These are phyloP conservation scores for Daboia siamensis DNA, from an alignment of 2,113 vertebrate species.

Conservation along the genomic window DNA sequence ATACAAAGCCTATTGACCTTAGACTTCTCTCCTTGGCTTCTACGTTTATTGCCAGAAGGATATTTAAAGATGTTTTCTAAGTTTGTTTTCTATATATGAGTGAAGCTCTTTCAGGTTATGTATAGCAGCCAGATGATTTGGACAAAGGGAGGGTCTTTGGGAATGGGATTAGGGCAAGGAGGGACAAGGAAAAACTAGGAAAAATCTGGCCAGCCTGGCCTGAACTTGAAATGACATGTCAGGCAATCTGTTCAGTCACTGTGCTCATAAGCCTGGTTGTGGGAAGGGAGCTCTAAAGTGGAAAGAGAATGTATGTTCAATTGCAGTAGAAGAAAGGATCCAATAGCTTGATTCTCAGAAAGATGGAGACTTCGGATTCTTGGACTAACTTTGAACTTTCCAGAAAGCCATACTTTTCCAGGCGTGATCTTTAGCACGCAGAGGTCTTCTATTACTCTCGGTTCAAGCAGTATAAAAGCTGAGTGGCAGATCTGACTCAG, in stretches of 20 bases:
- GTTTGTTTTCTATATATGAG: background rate
- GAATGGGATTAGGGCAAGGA: background rate
- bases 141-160: background rate
- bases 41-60: background rate
- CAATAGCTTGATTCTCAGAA: background rate
- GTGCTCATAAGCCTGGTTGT: background rate
- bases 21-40: background rate
- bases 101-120: background rate
- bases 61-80: background rate
- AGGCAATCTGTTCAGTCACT: background rate
- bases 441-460: background rate
- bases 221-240: background rate
- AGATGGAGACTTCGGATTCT: background rate
- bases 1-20: background rate
- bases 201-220: background rate
- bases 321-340: background rate
- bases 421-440: accelerated
- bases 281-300: background rate
- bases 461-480: background rate
- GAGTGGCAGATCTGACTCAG: background rate
- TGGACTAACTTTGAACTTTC: background rate
- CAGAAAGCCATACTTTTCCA: background rate
- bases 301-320: background rate
- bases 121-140: background rate
- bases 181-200: background rate